Base-by-base conservation (phyloP, 2,888 invertebrate genomes). In the Stratiomys singularior region DNA sequence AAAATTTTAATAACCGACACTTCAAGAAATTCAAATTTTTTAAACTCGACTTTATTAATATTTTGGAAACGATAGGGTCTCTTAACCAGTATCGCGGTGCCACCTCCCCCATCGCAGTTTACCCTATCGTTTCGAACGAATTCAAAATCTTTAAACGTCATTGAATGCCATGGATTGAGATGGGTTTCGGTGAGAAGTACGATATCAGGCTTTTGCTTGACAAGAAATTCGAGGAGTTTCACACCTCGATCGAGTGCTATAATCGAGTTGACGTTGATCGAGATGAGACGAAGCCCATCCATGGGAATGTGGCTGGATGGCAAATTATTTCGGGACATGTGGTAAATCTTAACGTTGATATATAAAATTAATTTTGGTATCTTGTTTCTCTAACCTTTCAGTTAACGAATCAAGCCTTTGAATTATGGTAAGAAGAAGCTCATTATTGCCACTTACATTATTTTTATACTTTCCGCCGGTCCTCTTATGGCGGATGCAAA, bases 21-120 rank as follows among this genome's bases (percentile, higher is more conserved):
- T 21, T 71, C 71, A 46, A 71, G 27, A 47, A n/a, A 25, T 71
- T 25, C 56, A 37, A 47, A 56, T 1, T 23, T 52, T 52, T 9
- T 11, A n/a, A 71, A 18, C 25, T 71, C 56, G 5, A 23, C 7
- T n/a, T 15, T 23, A 21, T 52, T 9, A 27, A 71, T 15, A 9
- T 11, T 21, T 47, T 21, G 9, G 56, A 25, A 60, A 25, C 25
- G 5, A 21, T 25, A 25, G 60, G 21, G 23, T 11, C 60, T 60
- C 23, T 15, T 13, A 60, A 23, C 25, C 25, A 60, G 13, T 13
- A 60, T 60, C 23, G 23, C 60, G 13, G 60, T 60, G 5, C 60
- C 60, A 13, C 60, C 60, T 60, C 60, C 60, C 13, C 25, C 25
- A 25, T 21, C 25, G 13, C 13, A 5, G 13, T 60, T 60, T 11